Percentiles rank a stretch among this genome's conserved stretches.
phyloP scores from a whole-genome alignment of 1,140 invertebrate species.

The Acyrthosiphon pisum region DNA sequence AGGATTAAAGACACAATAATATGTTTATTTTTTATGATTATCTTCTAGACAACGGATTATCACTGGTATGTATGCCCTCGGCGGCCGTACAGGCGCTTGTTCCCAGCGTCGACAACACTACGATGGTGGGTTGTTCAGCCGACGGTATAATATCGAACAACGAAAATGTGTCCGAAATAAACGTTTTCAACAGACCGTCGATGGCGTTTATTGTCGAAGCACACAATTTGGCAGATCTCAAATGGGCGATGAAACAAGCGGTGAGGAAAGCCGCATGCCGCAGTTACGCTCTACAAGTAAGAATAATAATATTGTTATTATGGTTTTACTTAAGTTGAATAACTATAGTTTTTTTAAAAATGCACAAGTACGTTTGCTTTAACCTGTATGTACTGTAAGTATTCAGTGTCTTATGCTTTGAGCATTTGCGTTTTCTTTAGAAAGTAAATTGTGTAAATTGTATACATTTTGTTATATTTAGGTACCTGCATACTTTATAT shows the following conservation, averaged over 20 bases:
- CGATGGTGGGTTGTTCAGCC: neutral
- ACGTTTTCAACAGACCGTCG: conserved; percentile 70
- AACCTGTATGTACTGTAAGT: neutral
- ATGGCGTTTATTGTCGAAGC: conserved; percentile 85
- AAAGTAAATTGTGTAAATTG: neutral
- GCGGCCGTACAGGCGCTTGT: conserved; percentile 77
- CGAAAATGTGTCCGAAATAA: neutral
- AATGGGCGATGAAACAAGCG: conserved; percentile 83
- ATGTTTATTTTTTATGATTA: neutral
- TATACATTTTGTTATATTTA: neutral
- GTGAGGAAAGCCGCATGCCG: conserved; percentile 83
- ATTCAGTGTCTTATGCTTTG: rapidly evolving
- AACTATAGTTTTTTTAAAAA: neutral
- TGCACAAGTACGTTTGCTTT: rapidly evolving
- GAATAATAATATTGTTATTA: neutral
- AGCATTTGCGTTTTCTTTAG: neutral
- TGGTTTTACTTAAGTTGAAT: neutral
- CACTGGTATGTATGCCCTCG: conserved; percentile 83
- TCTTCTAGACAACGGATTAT: conserved; percentile 70
- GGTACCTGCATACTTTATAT: neutral
- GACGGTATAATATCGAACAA: neutral
- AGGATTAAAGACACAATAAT: neutral
- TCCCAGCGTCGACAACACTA: conserved; percentile 65
- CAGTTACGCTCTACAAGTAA: conserved; percentile 80
- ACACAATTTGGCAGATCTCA: conserved; percentile 81